Conservation (phyloP, 1,140 invertebrate genomes). For the Panulirus ornatus region DNA sequence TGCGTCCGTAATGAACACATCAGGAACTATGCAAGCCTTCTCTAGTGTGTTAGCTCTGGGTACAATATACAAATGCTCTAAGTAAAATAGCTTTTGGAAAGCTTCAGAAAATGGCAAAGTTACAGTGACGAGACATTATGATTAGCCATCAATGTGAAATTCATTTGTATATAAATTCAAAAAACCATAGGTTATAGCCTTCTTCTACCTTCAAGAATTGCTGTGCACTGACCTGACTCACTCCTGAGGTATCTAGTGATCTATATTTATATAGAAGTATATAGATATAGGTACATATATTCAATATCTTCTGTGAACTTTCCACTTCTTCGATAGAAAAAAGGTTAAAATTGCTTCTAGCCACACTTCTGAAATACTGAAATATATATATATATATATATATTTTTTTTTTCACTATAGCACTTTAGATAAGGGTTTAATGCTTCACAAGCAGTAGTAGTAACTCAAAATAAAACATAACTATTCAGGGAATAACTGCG, state of each 20-base stretch:
- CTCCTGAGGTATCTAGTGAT: neutral
- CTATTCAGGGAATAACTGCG: too few species aligned
- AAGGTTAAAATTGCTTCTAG: neutral
- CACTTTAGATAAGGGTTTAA: neutral
- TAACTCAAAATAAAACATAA: too few species aligned
- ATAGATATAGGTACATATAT: neutral
- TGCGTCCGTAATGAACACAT: too few species aligned
- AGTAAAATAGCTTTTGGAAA: too few species aligned
- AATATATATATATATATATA: too few species aligned
- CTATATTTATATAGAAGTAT: too few species aligned
- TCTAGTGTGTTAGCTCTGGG: conserved; percentile 32
- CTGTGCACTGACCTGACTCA: neutral
- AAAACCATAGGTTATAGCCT: neutral
- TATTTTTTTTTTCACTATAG: neutral
- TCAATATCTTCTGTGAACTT: conserved; percentile 11
- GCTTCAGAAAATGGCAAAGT: neutral
- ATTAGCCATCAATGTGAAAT: neutral
- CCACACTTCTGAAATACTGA: neutral
- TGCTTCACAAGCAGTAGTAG: neutral
- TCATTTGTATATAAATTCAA: neutral
- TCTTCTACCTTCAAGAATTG: neutral
- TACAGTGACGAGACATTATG: too few species aligned
- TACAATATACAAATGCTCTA: conserved; percentile 27
- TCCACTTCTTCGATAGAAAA: neutral
- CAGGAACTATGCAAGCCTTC: neutral